Evolutionary conservation across 2,113 vertebrate genomes (phyloP).

Genomic region (Engraulis encrasicolus): DNA sequence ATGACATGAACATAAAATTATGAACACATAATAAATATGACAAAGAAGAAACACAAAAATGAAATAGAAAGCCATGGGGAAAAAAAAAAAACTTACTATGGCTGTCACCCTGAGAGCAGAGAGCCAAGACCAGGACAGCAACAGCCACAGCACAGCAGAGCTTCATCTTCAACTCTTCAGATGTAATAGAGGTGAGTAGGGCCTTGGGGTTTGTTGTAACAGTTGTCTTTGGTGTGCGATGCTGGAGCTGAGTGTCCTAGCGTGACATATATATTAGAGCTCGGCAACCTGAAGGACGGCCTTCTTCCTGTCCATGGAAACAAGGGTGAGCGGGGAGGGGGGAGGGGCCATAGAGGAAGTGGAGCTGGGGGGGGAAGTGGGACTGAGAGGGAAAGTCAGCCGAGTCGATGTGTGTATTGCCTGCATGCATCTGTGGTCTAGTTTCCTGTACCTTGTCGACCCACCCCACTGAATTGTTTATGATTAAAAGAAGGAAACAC

Average conservation of each 20-base stretch:
- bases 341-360: not conserved
- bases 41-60: no score
- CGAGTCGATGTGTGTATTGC: not conserved
- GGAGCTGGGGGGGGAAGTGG: not conserved
- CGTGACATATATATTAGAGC: not conserved
- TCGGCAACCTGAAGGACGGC: not conserved
- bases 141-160: not conserved
- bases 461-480: no score
- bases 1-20: no score
- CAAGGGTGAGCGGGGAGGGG: not conserved
- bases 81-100: slow-evolving; percentile 37
- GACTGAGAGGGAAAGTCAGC: not conserved
- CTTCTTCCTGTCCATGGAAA: not conserved
- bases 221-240: not conserved
- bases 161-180: slow-evolving; percentile 32
- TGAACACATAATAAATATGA: not conserved
- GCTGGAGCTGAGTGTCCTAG: not conserved
- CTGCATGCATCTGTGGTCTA: no score
- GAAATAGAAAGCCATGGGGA: no score
- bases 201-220: no score
- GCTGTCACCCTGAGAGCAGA: slow-evolving; percentile 23
- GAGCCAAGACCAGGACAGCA: slow-evolving; percentile 23
- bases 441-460: no score
- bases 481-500: no score
- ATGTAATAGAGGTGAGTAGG: no score